Evolutionary conservation across 2,888 invertebrate genomes (phyloP).

Genomic region (Xestobium rufovillosum): DNA sequence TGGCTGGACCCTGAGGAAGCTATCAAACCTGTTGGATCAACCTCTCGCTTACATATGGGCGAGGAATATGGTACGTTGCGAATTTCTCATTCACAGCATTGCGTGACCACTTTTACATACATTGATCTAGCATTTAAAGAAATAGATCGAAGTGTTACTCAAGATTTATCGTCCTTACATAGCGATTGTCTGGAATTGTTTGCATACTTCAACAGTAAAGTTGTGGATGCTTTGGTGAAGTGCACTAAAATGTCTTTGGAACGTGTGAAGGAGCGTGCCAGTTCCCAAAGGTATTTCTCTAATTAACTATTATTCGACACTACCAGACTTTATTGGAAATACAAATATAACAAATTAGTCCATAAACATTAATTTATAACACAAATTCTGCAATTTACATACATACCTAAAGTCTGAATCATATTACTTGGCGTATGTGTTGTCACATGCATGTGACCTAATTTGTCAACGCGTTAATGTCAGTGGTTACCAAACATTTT

Average conservation of each 20-base stretch:
- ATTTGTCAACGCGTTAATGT: no score
- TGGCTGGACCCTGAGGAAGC: slow-evolving; percentile 59
- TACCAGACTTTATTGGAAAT: no score
- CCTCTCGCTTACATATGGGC: slow-evolving; percentile 48
- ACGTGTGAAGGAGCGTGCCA: slow-evolving; percentile 54
- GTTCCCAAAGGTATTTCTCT: slow-evolving; percentile 29
- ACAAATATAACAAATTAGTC: no score
- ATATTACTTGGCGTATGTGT: no score
- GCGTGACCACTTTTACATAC: no score
- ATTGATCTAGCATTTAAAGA: slow-evolving; percentile 51
- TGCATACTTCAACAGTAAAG: slow-evolving; percentile 69
- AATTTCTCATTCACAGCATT: no score
- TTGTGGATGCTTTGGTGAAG: slow-evolving; percentile 65
- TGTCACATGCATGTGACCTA: no score
- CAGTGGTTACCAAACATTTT: no score
- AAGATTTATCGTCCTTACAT: slow-evolving; percentile 53
- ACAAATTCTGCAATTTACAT: no score
- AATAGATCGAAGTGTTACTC: slow-evolving; percentile 52
- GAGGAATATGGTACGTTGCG: slow-evolving; percentile 28
- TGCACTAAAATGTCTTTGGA: slow-evolving; percentile 69
- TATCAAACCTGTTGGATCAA: slow-evolving; percentile 52
- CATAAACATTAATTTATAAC: no score
- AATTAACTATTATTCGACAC: no score
- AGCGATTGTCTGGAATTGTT: slow-evolving; percentile 76
- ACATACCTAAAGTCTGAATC: no score